Evolutionary conservation across 2,888 invertebrate species (phyloP).

Genomic region (Serripes groenlandicus): DNA sequence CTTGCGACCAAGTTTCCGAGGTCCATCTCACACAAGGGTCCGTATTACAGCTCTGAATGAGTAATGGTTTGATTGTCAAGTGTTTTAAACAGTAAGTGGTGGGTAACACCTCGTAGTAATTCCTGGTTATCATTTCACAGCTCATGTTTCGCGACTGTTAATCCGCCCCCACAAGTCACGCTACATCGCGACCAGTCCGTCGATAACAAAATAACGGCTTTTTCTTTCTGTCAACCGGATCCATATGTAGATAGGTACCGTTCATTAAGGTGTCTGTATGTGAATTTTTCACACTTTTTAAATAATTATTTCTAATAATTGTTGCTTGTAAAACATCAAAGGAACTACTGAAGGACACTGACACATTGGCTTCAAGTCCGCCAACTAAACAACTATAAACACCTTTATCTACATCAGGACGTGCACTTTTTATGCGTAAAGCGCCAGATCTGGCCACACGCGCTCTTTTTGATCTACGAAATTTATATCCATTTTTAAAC

Average conservation of each 20-base stretch:
- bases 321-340: conserved; percentile 76
- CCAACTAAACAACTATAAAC: conserved; percentile 81
- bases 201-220: conserved; percentile 73
- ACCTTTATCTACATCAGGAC: conserved; percentile 77
- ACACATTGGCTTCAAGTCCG: conserved; percentile 73
- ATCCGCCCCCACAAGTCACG: conserved; percentile 79
- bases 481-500: conserved; percentile 76
- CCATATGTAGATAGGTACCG: conserved; percentile 68
- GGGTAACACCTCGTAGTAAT: conserved; percentile 79
- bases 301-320: conserved; percentile 70
- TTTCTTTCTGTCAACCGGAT: conserved; percentile 75
- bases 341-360: conserved; percentile 75
- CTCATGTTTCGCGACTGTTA: conserved; percentile 77
- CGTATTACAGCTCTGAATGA: conserved; percentile 93
- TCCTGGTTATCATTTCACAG: conserved; percentile 80
- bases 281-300: conserved; percentile 24
- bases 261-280: conserved; percentile 52
- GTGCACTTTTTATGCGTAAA: conserved; percentile 73
- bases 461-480: conserved; percentile 68
- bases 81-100: conserved; percentile 71
- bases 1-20: conserved; percentile 97
- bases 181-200: conserved; percentile 79
- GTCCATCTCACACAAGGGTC: conserved; percentile 96
- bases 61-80: conserved; percentile 89
- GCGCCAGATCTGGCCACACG: conserved; percentile 72